These are phyloP conservation scores for Griposia aprilina DNA, from an alignment of 2,888 invertebrate genomes.

Conservation along the genomic window DNA sequence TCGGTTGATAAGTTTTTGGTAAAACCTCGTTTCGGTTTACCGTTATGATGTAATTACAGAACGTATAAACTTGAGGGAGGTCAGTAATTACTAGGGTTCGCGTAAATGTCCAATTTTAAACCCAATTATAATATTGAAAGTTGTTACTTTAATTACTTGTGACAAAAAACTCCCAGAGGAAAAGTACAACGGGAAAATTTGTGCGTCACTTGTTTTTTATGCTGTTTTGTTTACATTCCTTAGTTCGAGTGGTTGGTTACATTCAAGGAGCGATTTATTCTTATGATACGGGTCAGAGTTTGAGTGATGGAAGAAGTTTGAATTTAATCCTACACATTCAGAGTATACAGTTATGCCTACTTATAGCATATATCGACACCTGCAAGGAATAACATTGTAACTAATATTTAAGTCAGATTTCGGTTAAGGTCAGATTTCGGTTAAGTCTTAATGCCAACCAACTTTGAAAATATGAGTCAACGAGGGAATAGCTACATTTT, in stretches of 20 bases:
- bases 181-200: too few relatives aligned
- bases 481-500: too few relatives aligned
- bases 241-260: neutral
- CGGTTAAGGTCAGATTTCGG: too few relatives aligned
- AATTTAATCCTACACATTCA: neutral
- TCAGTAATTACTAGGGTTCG: slow-evolving; percentile 1
- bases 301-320: neutral
- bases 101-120: slow-evolving; percentile 16
- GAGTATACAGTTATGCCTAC: neutral
- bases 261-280: neutral
- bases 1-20: neutral
- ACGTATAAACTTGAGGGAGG: neutral
- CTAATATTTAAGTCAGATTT: too few relatives aligned
- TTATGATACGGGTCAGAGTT: neutral
- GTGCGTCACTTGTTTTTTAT: neutral
- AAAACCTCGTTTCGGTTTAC: neutral
- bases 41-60: slow-evolving; percentile 6
- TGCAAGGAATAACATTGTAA: too few relatives aligned
- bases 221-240: neutral
- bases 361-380: too few relatives aligned
- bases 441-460: too few relatives aligned
- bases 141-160: slow-evolving; percentile 18
- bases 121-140: slow-evolving; percentile 31
- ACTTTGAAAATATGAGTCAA: too few relatives aligned
- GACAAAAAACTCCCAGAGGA: neutral